phyloP scores from a whole-genome alignment of 2,888 invertebrate species.

The Boloria selene region DNA sequence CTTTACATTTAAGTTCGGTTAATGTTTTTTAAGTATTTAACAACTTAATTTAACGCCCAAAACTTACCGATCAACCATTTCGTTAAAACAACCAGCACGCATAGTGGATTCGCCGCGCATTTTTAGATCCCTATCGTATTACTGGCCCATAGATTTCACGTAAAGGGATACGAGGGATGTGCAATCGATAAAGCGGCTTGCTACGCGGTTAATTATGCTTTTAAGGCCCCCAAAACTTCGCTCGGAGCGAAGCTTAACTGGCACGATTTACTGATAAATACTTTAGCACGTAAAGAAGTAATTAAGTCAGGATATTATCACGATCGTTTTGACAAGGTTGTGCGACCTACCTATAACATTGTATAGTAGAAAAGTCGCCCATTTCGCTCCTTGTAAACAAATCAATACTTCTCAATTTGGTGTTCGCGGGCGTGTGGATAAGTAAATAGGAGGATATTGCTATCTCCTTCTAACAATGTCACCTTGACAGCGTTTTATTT shows the following conservation, averaged over 20 bases:
- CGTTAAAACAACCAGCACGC: conserved; percentile 56
- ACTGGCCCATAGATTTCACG: conserved; percentile 51
- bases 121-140: conserved; percentile 63
- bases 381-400: conserved; percentile 73
- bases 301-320: conserved; percentile 75
- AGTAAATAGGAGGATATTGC: conserved; percentile 43
- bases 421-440: conserved; percentile 61
- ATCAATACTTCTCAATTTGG: conserved; percentile 70
- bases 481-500: conserved; percentile 39
- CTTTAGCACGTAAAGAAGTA: conserved; percentile 70
- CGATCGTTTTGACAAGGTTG: conserved; percentile 75
- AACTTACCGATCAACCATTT: conserved; percentile 66
- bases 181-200: conserved; percentile 77
- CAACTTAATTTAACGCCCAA: conserved; percentile 37
- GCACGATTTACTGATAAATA: conserved; percentile 72
- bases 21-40: conserved; percentile 6
- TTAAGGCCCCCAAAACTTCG: conserved; percentile 62
- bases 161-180: conserved; percentile 55
- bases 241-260: conserved; percentile 57
- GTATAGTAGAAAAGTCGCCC: conserved; percentile 52
- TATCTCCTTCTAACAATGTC: conserved; percentile 40
- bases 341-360: conserved; percentile 59
- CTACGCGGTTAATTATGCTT: conserved; percentile 66
- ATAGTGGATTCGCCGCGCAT: conserved; percentile 59
- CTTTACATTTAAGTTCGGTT: conserved; percentile 43